These are phyloP conservation scores for Hemiprocne comata DNA, from an alignment of 2,113 vertebrate species.

Conservation along the genomic window DNA sequence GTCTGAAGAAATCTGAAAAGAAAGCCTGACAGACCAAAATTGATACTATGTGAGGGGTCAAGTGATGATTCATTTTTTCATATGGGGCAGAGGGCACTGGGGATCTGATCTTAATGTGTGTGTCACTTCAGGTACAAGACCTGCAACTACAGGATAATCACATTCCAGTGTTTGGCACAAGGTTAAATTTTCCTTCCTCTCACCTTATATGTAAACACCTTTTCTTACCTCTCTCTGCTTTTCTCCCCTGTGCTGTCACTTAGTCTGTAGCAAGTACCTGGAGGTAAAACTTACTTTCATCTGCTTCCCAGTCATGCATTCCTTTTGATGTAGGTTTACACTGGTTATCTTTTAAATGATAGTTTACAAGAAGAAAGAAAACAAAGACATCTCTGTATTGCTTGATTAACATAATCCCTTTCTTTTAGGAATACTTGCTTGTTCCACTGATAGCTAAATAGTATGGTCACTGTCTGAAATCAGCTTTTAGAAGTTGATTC, in stretches of 20 bases:
- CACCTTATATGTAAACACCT: background rate
- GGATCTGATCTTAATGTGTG: background rate
- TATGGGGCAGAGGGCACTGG: background rate
- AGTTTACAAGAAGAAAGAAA: background rate
- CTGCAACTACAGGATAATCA: constrained; percentile 38
- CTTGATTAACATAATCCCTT: background rate
- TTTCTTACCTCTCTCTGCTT: background rate
- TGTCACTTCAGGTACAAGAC: background rate
- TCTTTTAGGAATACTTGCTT: background rate
- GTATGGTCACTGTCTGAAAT: background rate
- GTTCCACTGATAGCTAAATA: background rate
- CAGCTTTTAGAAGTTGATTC: background rate
- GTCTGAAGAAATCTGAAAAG: constrained; percentile 58
- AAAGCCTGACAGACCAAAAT: constrained; percentile 40
- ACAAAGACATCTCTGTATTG: background rate
- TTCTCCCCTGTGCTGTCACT: background rate
- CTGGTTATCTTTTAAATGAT: background rate
- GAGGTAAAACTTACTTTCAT: background rate
- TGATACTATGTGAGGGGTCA: constrained; percentile 27
- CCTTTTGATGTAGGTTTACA: background rate
- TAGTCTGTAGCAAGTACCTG: background rate
- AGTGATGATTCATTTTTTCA: constrained; percentile 40
- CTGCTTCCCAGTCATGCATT: background rate
- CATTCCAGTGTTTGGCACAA: background rate
- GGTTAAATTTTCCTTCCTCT: background rate